Conservation (phyloP, 2,113 vertebrate species). For the Tylochromis polylepis region DNA sequence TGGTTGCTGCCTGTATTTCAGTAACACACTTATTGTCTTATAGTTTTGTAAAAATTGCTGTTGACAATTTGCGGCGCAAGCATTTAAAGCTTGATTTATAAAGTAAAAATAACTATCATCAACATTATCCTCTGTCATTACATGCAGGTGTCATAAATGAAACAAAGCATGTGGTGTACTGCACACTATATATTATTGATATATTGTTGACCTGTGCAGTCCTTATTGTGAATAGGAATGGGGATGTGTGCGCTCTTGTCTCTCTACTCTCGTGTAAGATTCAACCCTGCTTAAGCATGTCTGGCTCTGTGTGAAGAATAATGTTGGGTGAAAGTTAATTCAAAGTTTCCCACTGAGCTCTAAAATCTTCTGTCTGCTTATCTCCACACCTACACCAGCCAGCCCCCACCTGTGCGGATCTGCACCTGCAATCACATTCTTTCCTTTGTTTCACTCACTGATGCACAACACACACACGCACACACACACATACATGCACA, state of each 20-base stretch:
- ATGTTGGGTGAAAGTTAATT: not conserved
- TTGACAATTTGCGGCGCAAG: not conserved
- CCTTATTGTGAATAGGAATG: not conserved
- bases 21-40: not conserved
- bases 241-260: not conserved
- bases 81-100: not conserved
- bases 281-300: not conserved
- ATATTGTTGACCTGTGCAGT: not conserved
- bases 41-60: not conserved
- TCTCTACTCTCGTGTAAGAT: not conserved
- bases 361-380: not conserved
- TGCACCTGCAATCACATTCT: not conserved
- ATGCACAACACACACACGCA: not conserved
- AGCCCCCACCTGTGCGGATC: not conserved
- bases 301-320: not conserved
- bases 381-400: not conserved
- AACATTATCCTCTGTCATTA: not conserved
- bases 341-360: not conserved
- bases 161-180: not conserved
- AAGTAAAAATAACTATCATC: not conserved
- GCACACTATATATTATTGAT: not conserved
- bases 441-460: not conserved
- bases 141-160: not conserved
- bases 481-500: not conserved
- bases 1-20: not conserved